phyloP scores from a whole-genome alignment of 2,797 vertebrate species.

The Perodicticus potto region DNA sequence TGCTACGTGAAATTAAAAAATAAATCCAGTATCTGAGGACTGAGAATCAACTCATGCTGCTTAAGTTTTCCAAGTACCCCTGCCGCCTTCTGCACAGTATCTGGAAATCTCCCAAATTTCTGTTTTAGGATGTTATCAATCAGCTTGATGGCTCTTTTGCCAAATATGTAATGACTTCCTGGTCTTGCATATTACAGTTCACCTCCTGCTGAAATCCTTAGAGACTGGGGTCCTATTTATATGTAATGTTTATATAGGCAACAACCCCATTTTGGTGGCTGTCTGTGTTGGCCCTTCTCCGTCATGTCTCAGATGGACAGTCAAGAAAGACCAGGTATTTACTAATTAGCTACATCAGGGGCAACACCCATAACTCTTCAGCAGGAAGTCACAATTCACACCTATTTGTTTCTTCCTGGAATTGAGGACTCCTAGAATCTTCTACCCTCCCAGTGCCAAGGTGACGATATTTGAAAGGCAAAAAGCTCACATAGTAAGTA shows the following conservation, averaged over 20 bases:
- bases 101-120: neutral
- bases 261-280: neutral
- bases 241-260: neutral
- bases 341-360: neutral
- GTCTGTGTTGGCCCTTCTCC: neutral
- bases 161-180: neutral
- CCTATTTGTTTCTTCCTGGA: neutral
- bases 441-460: neutral
- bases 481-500: constrained; percentile 23
- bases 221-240: neutral
- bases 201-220: constrained; percentile 41
- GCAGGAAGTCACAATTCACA: neutral
- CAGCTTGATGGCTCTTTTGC: neutral
- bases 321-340: constrained; percentile 16
- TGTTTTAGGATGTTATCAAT: neutral
- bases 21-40: neutral
- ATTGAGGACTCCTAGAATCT: neutral
- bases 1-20: constrained; percentile 33
- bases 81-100: neutral
- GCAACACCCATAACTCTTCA: neutral
- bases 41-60: neutral
- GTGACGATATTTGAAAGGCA: constrained; percentile 12
- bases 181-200: neutral
- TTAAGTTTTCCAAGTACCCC: constrained; percentile 31
- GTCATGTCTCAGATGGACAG: neutral